Base-by-base conservation (phyloP, 1,140 invertebrate species). In the Cydia strobilella region DNA sequence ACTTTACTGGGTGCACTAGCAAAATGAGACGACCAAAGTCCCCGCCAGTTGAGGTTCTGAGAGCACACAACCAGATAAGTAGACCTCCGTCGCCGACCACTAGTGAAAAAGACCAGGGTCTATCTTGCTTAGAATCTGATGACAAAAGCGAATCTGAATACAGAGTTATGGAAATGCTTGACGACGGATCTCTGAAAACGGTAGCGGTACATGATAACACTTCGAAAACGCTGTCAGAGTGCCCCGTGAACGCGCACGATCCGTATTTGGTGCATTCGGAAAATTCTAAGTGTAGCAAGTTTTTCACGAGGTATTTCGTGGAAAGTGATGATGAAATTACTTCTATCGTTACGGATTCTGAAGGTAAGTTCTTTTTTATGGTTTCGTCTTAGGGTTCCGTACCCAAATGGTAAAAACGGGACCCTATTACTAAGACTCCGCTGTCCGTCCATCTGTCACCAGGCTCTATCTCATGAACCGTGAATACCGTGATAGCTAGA, bases 311-410 rank as follows among this genome's bases (percentile, higher is more conserved):
- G 71, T 92, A 92, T 51, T 93, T 93, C 77, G 86, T 93, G 1
- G 93, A 93, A 76, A 93, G 92, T 62, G 93, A 93, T 35, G 93
- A 93, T 66, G 93, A 93, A 75, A 93, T 93, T 15, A 93, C 93
- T 6, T 93, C 93, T 1, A 93, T 93, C 42, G 86, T 93, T 20
- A 93, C 93, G 1, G 93, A 93, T 85, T 93, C 92, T 35, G 93
- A 93, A 85, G 93, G 93, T 93, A 66, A 84, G 82, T 81, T 63
- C 62, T 73, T 13, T 48, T 27, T 72, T 76, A 9, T 72, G 0
- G 9, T 72, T 7, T 59, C 23, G 45, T 18, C 6, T 13, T 23
- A 18, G 12, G 45, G 20, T 74, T 31, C 66, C 27, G n/a, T n/a
- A n/a, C n/a, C n/a, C n/a, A n/a, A n/a, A n/a, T n/a, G n/a, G n/a